phyloP scores from a whole-genome alignment of 2,797 vertebrate genomes.

The Leptodactylus fallax region DNA sequence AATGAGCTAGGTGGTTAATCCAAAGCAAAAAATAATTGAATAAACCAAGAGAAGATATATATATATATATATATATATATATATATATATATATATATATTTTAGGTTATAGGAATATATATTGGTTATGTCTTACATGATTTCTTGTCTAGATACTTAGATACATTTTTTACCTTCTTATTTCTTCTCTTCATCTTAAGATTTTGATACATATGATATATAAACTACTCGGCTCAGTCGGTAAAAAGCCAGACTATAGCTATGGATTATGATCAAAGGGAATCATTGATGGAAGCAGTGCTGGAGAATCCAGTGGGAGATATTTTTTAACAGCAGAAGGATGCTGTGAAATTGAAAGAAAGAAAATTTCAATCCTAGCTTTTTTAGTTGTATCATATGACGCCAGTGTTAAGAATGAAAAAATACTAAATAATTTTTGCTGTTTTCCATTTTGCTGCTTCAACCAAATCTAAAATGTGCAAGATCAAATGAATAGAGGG shows the following conservation, averaged over 20 bases:
- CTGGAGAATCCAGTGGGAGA: slow-evolving; percentile 68
- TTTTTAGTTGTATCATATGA: neutral
- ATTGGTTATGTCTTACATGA: too few species aligned
- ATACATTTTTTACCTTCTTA: too few species aligned
- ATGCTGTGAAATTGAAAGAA: slow-evolving; percentile 38
- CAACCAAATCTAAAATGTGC: neutral
- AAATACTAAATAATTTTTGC: neutral
- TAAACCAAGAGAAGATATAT: too few species aligned
- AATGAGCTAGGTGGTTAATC: too few species aligned
- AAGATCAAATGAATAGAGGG: neutral
- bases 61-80: too few species aligned
- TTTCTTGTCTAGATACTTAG: too few species aligned
- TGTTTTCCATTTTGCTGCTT: neutral
- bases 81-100: too few species aligned
- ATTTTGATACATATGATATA: neutral
- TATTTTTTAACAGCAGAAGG: slow-evolving; percentile 33
- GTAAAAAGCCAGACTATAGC: slow-evolving; percentile 52
- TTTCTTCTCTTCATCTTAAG: neutral
- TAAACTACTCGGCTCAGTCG: neutral
- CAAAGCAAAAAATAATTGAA: too few species aligned
- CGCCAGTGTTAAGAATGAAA: neutral
- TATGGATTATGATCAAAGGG: slow-evolving; percentile 76
- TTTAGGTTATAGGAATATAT: too few species aligned
- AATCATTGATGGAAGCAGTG: slow-evolving; percentile 77
- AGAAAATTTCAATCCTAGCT: slow-evolving; percentile 7